Percentiles rank a stretch among this genome's conserved stretches.
Conservation (phyloP, 1,140 invertebrate genomes). For the Ips typographus region DNA sequence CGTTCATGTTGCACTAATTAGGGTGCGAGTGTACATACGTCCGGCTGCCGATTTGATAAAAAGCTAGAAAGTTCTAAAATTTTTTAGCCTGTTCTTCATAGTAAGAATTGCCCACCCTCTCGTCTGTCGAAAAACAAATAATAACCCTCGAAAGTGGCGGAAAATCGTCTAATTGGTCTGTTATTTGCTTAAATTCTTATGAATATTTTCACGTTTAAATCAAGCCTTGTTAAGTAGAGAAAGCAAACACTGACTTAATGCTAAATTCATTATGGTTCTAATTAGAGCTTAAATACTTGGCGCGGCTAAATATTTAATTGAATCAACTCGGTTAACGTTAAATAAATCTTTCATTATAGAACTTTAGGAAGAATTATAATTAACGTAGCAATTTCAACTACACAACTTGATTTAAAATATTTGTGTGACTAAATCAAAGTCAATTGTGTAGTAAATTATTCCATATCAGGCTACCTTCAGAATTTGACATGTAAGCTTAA, state of each 20-base stretch:
- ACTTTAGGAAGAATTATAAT: neutral
- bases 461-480: no score
- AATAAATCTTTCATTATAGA: conserved; percentile 6
- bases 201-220: conserved; percentile 2
- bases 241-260: conserved; percentile 6
- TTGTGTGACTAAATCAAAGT: no score
- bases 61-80: neutral
- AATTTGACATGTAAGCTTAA: no score
- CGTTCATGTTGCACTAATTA: conserved; percentile 5
- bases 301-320: conserved; percentile 3
- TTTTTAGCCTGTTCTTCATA: neutral
- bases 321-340: conserved; percentile 5
- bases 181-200: neutral
- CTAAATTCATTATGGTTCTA: conserved; percentile 5
- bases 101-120: neutral
- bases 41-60: conserved; percentile 3
- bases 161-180: neutral
- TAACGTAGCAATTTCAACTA: no score
- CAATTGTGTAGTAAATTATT: no score
- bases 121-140: neutral
- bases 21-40: neutral
- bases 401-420: no score
- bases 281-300: conserved; percentile 10
- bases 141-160: no score
- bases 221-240: neutral